Evolutionary conservation across 2,797 vertebrate species (phyloP), one percentile per base, ranked within the genome.

Genomic region (Calcarius lapponicus): DNA sequence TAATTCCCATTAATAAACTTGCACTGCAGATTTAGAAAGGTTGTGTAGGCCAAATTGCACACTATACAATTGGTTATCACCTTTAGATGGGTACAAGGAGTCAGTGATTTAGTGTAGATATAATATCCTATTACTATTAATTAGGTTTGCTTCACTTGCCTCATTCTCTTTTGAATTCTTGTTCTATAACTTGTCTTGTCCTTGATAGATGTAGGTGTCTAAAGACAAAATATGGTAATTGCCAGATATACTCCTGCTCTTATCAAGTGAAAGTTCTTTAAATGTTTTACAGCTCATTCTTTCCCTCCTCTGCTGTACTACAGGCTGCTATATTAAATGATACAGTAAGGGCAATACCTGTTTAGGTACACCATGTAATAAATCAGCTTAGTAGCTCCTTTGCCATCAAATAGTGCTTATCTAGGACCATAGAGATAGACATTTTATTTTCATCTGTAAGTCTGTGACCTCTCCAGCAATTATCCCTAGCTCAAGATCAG

Each of bases 71-170:
- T 57, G 31, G 21, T 57, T 92, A 80, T 78, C 66, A 78, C 54
- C 47, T 93, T 72, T 75, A 88, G 54, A 69, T 31, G 29, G 36
- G 88, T 70, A 40, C 29, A 85, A 86, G 34, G 21, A 93, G 31
- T 61, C 73, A 83, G 65, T 72, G 79, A 51, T 36, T 67, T 4
- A 93, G 47, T 13, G 34, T 24, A 95, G 47, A 86, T 80, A 96
- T 92, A 86, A 92, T 79, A 79, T 47, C 51, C 36, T 83, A 66
- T 90, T 94, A 70, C 31, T 91, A 48, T 45, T 88, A 87, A 96
- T 95, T 96, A 94, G 31, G 6, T 84, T 92, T 93, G 43, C 76
- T 94, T 95, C 78, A 75, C 34, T 93, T 86, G 31, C 56, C 92
- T 93, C 17, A 36, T 54, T 95, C 92, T 79, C 79, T 87, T 86